Conservation (phyloP, 2,888 invertebrate species). For the Dryomyza anilis region DNA sequence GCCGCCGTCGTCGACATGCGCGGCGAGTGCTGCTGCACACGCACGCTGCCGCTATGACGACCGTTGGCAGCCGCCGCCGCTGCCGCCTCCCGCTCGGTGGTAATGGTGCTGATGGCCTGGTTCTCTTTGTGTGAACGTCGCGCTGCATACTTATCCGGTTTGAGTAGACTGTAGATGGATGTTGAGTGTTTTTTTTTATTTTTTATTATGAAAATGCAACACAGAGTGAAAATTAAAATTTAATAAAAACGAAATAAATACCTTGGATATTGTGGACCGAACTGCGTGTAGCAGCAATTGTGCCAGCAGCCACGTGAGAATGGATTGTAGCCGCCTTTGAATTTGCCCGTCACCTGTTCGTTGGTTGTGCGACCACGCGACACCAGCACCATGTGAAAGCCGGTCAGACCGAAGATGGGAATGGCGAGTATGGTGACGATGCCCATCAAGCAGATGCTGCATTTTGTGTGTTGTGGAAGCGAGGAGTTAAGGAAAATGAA, state of each 20-base stretch:
- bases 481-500: slow-evolving; percentile 40
- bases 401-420: slow-evolving; percentile 96
- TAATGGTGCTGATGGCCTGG: slow-evolving; percentile 61
- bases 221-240: no score
- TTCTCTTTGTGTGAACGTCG: slow-evolving; percentile 66
- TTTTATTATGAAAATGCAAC: no score
- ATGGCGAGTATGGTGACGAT: slow-evolving; percentile 90
- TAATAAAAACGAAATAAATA: slow-evolving; percentile 59
- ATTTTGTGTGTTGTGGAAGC: neutral
- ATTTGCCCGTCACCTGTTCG: slow-evolving; percentile 99
- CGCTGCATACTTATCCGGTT: slow-evolving; percentile 71
- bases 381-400: slow-evolving; percentile 97
- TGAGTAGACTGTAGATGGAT: slow-evolving; percentile 64
- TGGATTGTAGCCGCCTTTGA: slow-evolving; percentile 98
- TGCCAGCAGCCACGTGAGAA: slow-evolving; percentile 94
- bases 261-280: slow-evolving; percentile 98
- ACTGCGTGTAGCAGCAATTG: slow-evolving; percentile 94
- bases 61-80: slow-evolving; percentile 62
- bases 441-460: slow-evolving; percentile 87
- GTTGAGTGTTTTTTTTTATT: neutral
- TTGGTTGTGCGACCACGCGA: slow-evolving; percentile 97
- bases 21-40: slow-evolving; percentile 61
- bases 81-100: slow-evolving; percentile 62
- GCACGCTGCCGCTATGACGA: slow-evolving; percentile 60
- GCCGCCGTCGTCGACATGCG: no score